Base-by-base conservation (phyloP, 2,888 invertebrate genomes). In the Rotaria macrura region DNA sequence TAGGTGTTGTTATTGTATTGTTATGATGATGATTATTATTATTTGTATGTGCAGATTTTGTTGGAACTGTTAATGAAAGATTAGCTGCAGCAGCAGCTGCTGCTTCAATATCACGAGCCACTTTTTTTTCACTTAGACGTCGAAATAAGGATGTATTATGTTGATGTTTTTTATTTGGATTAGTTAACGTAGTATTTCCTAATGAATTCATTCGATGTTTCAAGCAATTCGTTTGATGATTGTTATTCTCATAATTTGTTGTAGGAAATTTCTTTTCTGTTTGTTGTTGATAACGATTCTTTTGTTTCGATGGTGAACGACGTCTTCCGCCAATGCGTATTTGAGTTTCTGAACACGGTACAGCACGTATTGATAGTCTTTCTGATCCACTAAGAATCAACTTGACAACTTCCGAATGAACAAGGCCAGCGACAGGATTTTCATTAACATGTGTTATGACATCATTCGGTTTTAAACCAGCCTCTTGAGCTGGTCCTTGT, bases 361-460 rank as follows among this genome's bases (percentile, higher is more conserved):
- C 94, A 94, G 0, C 95, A 95, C 43, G 43, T 25, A 79, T 79
- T 5, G 79, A 79, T 43, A 79, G n/a, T 43, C 9, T 43, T 79
- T 40, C 20, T 43, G 79, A 79, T 49, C 96, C 95, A 43, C 95
- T 94, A 87, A 97, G 91, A 88, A 97, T 92, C 87, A 97, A 91
- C 89, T 96, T 94, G 87, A 98, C 92, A 7, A 98, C 97, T 93
- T 97, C 94, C 0, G 94, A 94, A 90, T 95, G 95, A 89, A 94
- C 93, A 85, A 95, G 91, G 17, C 95, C 95, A 90, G 95, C 95
- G 4, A 95, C 94, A 1, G 94, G 92, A 90, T 95, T 95, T 0
- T 94, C 94, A 90, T 95, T 95, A 85, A 95, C 94, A 90, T 94
- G 95, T 7, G 95, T 95, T 88, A 96, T 95, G 87, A 95, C 92